These are phyloP conservation scores for Gnathonemus longibarbis DNA, from an alignment of 2,113 vertebrate genomes.

Conservation along the genomic window DNA sequence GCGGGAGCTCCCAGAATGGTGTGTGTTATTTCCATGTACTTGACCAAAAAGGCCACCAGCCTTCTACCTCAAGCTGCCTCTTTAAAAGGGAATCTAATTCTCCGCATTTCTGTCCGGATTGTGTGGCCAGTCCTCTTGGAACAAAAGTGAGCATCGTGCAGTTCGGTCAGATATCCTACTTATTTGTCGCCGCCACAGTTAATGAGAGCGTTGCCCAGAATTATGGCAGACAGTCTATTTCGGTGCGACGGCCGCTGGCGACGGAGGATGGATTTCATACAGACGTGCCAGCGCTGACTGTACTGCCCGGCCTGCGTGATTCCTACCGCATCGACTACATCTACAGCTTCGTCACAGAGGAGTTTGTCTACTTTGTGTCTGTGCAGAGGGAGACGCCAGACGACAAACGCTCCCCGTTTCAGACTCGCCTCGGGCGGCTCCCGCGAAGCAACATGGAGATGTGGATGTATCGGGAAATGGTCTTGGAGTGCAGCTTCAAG, in stretches of 20 bases:
- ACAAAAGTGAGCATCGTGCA: conserved; percentile 67
- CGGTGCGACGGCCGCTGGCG: conserved; percentile 66
- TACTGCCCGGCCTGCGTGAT: conserved; percentile 60
- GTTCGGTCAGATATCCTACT: conserved; percentile 45
- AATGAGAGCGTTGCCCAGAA: conserved; percentile 47
- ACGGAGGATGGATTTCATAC: conserved; percentile 70
- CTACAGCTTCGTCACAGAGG: conserved; percentile 64
- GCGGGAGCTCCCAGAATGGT: conserved; percentile 70
- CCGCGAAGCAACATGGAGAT: conserved; percentile 55
- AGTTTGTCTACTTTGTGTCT: conserved; percentile 77
- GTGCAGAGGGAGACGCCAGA: conserved; percentile 63
- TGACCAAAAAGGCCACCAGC: fast-evolving
- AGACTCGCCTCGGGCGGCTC: conserved; percentile 73
- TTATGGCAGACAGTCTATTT: conserved; percentile 75
- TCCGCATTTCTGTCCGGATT: conserved; percentile 63
- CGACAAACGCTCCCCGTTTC: conserved; percentile 35
- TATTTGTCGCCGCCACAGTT: conserved; percentile 76
- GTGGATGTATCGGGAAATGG: conserved; percentile 76
- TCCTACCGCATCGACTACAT: conserved; percentile 77
- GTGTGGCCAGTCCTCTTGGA: conserved; percentile 81
- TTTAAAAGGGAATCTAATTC: conserved; percentile 55
- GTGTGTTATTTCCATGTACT: conserved; percentile 72
- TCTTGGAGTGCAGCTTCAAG: conserved; percentile 72
- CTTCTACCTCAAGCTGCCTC: conserved; percentile 54
- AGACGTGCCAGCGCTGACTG: conserved; percentile 59